Percentiles rank a stretch among this genome's conserved stretches.
Conservation (phyloP, 2,113 vertebrate species). For the Picathartes gymnocephalus region DNA sequence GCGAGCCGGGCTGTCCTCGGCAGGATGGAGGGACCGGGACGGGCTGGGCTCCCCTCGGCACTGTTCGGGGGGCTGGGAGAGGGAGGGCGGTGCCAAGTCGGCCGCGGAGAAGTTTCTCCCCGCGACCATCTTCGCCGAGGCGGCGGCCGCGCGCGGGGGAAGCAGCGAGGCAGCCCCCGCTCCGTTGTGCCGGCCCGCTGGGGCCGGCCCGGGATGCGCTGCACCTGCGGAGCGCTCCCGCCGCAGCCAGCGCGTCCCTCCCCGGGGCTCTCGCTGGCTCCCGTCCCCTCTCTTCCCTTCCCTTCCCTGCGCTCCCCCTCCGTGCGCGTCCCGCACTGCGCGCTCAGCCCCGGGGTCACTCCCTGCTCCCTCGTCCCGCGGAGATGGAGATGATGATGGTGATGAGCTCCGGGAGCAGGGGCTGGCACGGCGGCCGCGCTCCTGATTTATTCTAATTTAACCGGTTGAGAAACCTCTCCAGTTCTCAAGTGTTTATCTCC, state of each 20-base stretch:
- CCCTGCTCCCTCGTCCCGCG: neutral
- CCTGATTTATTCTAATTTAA: neutral
- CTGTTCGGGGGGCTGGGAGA: neutral
- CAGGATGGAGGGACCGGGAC: neutral
- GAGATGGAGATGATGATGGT: neutral
- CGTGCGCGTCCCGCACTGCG: neutral
- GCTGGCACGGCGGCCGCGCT: neutral
- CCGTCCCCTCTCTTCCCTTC: neutral
- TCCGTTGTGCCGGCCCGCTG: too few relatives aligned
- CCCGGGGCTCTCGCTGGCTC: neutral
- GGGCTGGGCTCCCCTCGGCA: neutral
- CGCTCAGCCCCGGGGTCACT: neutral
- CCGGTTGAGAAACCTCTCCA: slow-evolving; percentile 27
- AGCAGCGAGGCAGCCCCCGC: neutral
- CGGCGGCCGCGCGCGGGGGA: neutral
- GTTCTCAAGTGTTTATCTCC: slow-evolving; percentile 34
- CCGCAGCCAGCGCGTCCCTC: neutral
- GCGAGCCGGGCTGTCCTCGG: neutral
- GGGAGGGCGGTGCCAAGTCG: neutral
- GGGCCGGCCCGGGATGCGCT: neutral
- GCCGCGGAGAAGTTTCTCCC: neutral
- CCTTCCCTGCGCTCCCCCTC: neutral
- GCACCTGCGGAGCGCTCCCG: slow-evolving; percentile 23
- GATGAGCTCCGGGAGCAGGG: neutral
- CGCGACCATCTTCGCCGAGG: neutral